Conservation (phyloP, 2,797 vertebrate genomes). For the Pseudochaenichthys georgianus region DNA sequence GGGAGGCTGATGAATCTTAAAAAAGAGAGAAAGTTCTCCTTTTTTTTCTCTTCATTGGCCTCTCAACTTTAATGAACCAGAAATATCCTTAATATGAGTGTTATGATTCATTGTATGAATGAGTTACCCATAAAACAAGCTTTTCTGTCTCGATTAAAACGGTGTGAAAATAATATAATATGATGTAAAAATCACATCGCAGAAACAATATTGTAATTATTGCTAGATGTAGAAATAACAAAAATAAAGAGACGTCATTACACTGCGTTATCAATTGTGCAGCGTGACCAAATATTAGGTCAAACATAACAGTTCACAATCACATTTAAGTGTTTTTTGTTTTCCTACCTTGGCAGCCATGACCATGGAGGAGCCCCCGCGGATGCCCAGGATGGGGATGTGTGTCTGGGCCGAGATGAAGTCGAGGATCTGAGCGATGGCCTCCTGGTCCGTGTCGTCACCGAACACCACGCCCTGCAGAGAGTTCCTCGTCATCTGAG, state of each 20-base stretch:
- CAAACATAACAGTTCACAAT: background rate
- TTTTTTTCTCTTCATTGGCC: background rate
- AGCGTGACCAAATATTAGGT: background rate
- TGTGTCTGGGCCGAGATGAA: conserved; percentile 99
- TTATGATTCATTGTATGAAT: background rate
- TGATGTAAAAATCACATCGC: background rate
- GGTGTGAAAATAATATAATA: too few relatives aligned
- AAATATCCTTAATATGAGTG: background rate
- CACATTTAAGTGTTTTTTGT: background rate
- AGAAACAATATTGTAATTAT: background rate
- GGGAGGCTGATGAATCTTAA: conserved; percentile 26
- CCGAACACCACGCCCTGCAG: conserved; percentile 98
- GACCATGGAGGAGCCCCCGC: conserved; percentile 98
- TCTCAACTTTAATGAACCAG: background rate
- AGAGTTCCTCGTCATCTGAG: conserved; percentile 95
- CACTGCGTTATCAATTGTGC: too few relatives aligned
- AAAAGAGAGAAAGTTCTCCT: background rate
- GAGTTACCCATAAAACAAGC: background rate
- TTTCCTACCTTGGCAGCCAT: conserved; percentile 98
- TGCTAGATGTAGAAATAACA: background rate
- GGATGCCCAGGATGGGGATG: conserved; percentile 97
- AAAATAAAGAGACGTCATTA: background rate
- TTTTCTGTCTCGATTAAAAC: conserved; percentile 18
- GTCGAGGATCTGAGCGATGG: conserved; percentile 99
- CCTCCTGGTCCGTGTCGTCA: conserved; percentile 98